Evolutionary conservation across 2,888 invertebrate species (phyloP).

Genomic region (Cryptophagus acutangulus): DNA sequence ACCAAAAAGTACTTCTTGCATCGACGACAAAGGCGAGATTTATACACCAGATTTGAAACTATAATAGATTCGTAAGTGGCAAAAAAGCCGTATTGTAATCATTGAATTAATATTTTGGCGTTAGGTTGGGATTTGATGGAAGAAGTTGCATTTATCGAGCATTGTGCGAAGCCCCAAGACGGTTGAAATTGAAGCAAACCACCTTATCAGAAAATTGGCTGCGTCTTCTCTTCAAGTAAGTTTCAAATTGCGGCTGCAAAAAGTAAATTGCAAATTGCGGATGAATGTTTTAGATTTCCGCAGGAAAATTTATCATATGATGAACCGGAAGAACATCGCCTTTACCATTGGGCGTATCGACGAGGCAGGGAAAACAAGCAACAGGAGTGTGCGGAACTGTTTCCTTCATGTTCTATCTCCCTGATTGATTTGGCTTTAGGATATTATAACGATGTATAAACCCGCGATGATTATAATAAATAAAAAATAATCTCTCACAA

Average conservation of each 20-base stretch:
- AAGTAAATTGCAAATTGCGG: not conserved
- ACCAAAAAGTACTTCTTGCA: slow-evolving; percentile 8
- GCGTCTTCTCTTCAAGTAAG: slow-evolving; percentile 63
- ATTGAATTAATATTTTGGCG: slow-evolving; percentile 11
- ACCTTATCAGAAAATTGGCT: slow-evolving; percentile 68
- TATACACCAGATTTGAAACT: slow-evolving; percentile 64
- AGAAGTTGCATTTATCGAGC: slow-evolving; percentile 65
- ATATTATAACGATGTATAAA: slow-evolving; percentile 23
- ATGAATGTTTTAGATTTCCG: slow-evolving; percentile 57
- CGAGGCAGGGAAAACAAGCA: slow-evolving; percentile 44
- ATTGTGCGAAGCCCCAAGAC: slow-evolving; percentile 67
- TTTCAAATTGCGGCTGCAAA: slow-evolving; percentile 5
- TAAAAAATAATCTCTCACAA: no score
- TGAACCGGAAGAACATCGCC: slow-evolving; percentile 61
- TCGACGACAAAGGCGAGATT: slow-evolving; percentile 59
- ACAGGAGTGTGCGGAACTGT: slow-evolving; percentile 48
- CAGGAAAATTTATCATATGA: slow-evolving; percentile 56
- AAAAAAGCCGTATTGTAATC: slow-evolving; percentile 27
- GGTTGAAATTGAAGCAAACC: slow-evolving; percentile 51
- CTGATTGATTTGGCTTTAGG: slow-evolving; percentile 67
- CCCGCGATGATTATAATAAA: no score
- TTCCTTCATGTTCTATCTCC: slow-evolving; percentile 58
- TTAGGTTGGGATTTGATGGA: slow-evolving; percentile 71
- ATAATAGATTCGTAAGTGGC: slow-evolving; percentile 64
- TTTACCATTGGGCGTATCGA: slow-evolving; percentile 63